Evolutionary conservation across 1,140 invertebrate species (phyloP).

Genomic region (Nasonia longicornis): DNA sequence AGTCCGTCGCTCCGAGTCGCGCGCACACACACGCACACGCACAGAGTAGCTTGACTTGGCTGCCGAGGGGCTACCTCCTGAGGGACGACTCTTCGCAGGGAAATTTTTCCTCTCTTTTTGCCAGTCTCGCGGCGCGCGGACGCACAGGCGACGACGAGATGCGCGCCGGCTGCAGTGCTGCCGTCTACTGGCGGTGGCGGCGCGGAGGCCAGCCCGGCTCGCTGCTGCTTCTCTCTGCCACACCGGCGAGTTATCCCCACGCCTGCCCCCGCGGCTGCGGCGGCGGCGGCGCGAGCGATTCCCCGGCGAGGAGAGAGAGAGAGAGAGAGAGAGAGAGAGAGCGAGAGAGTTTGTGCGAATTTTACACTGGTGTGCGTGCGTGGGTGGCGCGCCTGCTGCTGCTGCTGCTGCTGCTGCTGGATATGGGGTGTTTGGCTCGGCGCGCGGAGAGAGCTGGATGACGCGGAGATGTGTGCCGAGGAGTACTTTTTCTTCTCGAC

Average conservation of each 20-base stretch:
- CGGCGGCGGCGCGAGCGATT: constrained; percentile 23
- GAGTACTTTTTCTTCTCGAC: too few relatives aligned
- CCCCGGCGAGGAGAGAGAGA: neutral
- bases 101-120: neutral
- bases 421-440: neutral
- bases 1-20: too few relatives aligned
- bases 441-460: neutral
- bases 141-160: constrained; percentile 55
- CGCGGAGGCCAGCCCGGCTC: constrained; percentile 34
- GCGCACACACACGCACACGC: too few relatives aligned
- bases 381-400: neutral
- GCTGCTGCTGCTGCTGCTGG: too few relatives aligned
- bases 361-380: neutral
- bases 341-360: neutral
- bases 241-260: constrained; percentile 39
- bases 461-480: too few relatives aligned
- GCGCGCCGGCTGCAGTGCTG: constrained; percentile 67
- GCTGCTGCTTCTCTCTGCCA: constrained; percentile 11
- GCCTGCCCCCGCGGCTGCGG: constrained; percentile 14
- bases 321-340: neutral
- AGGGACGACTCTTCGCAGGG: constrained; percentile 8
- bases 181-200: constrained; percentile 63
- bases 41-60: too few relatives aligned
- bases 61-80: neutral
- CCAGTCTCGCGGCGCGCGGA: constrained; percentile 35